A percentile compares a stretch with the other conserved stretches of the same genome.
Conservation (phyloP, 2,797 vertebrate species). For the Helarctos malayanus region DNA sequence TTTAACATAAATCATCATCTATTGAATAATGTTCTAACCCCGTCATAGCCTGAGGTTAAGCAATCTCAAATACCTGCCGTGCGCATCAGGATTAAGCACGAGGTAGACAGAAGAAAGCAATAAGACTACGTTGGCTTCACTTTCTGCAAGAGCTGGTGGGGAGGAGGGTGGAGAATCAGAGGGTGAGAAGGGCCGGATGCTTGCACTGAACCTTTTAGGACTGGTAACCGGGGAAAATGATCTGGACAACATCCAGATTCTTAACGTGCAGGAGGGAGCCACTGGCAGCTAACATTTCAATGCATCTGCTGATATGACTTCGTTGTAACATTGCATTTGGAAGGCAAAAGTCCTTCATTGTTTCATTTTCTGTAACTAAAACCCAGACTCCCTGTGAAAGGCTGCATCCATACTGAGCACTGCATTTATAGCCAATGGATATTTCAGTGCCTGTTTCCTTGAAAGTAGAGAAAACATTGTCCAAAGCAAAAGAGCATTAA, state of each 20-base stretch:
- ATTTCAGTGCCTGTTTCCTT: background rate
- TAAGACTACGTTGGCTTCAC: accelerated
- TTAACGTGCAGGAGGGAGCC: background rate
- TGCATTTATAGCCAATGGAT: background rate
- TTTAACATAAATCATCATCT: background rate
- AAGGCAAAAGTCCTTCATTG: background rate
- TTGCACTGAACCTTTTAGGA: accelerated
- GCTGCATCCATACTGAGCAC: background rate
- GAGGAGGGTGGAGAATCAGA: too few relatives aligned
- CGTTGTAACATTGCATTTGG: background rate
- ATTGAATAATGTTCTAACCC: too few relatives aligned
- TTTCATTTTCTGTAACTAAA: background rate
- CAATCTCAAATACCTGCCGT: background rate
- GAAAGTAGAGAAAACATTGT: background rate
- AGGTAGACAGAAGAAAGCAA: background rate
- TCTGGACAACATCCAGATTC: background rate
- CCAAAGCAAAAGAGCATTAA: background rate
- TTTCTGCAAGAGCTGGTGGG: background rate
- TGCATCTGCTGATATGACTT: background rate
- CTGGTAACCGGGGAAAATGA: accelerated
- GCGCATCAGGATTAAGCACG: background rate
- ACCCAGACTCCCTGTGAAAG: background rate
- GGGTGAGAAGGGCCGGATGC: accelerated
- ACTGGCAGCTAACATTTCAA: accelerated
- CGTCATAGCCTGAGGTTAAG: background rate